Base-by-base conservation (phyloP, 2,113 vertebrate genomes). In the Eudyptes chrysolophus region DNA sequence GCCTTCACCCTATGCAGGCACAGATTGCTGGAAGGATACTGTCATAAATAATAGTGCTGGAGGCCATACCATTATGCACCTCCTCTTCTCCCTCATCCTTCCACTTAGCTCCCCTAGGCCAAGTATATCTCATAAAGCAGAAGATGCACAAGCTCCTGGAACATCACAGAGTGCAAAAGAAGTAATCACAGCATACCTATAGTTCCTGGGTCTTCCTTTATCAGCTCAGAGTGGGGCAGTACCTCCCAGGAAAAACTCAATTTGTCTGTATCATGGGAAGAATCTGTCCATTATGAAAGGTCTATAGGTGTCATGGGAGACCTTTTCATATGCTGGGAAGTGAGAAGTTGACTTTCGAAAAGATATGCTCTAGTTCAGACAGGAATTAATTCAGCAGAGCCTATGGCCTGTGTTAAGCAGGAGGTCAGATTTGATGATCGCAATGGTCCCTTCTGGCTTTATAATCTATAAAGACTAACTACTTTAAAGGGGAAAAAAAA, bases 21-120 rank as follows among this genome's bases (percentile, higher is more conserved):
- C 75, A 78, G 93, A 97, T 97, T 92, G 65, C 96, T 95, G 95
- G 97, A 97, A 98, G 97, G 97, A 93, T 96, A 97, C 87, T 96
- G 95, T 97, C 97, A 91, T 97, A 97, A 97, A 97, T 97, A 97
- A 98, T 78, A 97, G 83, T 71, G 93, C 97, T 97, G 92, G 96
- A 93, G 96, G 96, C 96, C 97, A 95, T 69, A 79, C 94, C 88
- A 77, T 88, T 93, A 97, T 66, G 85, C 75, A 71, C 72, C 74
- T 93, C 74, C 96, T 97, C 95, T 95, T 98, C 95, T 94, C 95
- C 92, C 94, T 96, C 92, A 84, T 95, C 94, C 49, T 91, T 96
- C 87, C 92, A 72, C 95, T 93, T 85, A 95, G 90, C 55, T 94
- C 97, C 97, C 95, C 94, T 88, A 87, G 94, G 97, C 96, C 94